Percentiles rank a stretch among this genome's conserved stretches.
phyloP scores from a whole-genome alignment of 2,113 vertebrate species.

The Asarcornis scutulata region DNA sequence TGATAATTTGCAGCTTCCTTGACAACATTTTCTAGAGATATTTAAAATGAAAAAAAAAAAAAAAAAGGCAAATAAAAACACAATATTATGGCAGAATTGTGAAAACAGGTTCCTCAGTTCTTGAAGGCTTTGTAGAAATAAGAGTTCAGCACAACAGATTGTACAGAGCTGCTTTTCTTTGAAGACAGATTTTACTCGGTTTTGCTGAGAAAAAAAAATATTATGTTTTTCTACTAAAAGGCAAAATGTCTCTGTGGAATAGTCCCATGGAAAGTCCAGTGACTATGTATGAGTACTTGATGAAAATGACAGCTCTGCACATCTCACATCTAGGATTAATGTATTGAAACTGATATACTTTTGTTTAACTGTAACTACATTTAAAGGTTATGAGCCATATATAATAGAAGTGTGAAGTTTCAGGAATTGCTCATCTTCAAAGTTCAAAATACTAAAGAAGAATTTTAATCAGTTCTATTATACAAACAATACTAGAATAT shows the following conservation, averaged over 20 bases:
- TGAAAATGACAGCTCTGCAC: conserved; percentile 15
- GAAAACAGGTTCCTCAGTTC: not conserved
- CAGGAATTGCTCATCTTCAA: not conserved
- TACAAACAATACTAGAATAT: not conserved
- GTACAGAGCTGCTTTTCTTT: not conserved
- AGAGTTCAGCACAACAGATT: not conserved
- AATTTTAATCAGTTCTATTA: not conserved
- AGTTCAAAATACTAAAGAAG: conserved; percentile 6
- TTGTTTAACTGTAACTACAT: not conserved
- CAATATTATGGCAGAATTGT: not conserved
- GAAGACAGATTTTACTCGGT: not conserved
- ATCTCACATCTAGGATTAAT: not conserved
- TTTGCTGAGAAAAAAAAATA: not conserved
- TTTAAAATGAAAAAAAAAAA: not conserved
- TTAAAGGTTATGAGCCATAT: conserved; percentile 55
- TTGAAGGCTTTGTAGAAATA: not conserved
- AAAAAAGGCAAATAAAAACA: not conserved
- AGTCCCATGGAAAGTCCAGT: not conserved
- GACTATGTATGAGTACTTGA: not conserved
- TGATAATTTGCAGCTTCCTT: not conserved
- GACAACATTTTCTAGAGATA: not conserved
- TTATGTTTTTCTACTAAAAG: not conserved
- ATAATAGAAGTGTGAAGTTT: conserved; percentile 51
- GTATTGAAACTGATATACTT: not conserved
- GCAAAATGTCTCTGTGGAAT: not conserved